phyloP scores from a whole-genome alignment of 2,797 vertebrate species.

The Schizopygopsis pylzovi region DNA sequence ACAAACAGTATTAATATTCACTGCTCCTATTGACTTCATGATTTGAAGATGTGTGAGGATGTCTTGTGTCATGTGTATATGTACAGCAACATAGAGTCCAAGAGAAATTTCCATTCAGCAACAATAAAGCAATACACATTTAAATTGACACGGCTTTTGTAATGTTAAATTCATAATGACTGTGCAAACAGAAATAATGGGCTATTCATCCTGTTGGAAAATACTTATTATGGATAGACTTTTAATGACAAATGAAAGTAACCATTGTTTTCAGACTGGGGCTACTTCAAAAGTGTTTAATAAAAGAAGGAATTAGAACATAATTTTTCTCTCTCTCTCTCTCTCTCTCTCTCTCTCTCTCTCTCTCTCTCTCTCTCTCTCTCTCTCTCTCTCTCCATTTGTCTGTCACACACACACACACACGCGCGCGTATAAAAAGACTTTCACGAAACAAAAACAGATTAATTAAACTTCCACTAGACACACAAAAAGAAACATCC shows the following conservation, averaged over 20 bases:
- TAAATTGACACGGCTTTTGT: neutral
- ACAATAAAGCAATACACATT: neutral
- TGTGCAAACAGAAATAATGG: neutral
- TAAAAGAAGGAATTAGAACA: neutral
- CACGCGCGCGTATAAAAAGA: neutral
- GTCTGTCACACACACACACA: neutral
- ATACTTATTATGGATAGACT: slow-evolving; percentile 2
- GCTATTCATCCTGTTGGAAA: neutral
- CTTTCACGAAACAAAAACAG: neutral
- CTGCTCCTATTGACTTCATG: neutral
- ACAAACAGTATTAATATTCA: neutral
- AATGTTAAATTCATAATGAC: slow-evolving; percentile 2
- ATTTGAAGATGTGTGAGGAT: neutral
- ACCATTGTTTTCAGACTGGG: neutral
- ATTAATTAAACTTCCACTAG: slow-evolving; percentile 4
- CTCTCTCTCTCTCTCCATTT: neutral
- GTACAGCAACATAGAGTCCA: neutral
- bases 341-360: too few relatives aligned
- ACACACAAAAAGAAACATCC: neutral
- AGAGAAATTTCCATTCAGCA: neutral
- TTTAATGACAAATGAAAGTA: slow-evolving; percentile 34
- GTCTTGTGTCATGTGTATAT: neutral
- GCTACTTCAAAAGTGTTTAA: slow-evolving; percentile 20
- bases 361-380: neutral
- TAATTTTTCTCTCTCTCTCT: neutral